Conservation (phyloP, 2,113 vertebrate species). For the Indicator indicator region DNA sequence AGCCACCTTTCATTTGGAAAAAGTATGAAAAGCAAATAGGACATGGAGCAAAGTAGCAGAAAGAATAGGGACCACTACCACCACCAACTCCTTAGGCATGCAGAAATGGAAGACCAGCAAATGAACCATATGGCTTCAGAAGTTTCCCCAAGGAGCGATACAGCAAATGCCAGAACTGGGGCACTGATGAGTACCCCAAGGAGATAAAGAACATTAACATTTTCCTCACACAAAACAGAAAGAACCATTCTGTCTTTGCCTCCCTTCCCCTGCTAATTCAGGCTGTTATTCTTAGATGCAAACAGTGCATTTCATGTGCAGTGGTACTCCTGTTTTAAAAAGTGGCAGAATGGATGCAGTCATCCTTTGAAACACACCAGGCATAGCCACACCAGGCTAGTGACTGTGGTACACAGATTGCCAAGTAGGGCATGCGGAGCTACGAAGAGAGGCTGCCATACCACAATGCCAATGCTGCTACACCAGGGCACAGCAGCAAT, state of each 20-base stretch:
- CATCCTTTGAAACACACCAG: rapidly evolving
- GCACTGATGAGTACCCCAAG: rapidly evolving
- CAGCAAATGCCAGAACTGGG: neutral
- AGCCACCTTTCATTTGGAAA: neutral
- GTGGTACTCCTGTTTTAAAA: neutral
- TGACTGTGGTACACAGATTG: rapidly evolving
- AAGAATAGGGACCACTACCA: neutral
- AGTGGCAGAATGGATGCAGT: neutral
- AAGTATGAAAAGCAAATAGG: neutral
- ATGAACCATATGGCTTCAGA: neutral
- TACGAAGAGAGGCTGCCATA: neutral
- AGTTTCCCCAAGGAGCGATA: neutral
- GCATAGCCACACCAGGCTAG: neutral
- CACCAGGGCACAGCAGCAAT: rapidly evolving
- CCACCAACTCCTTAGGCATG: neutral
- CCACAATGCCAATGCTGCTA: rapidly evolving
- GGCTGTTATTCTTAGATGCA: neutral
- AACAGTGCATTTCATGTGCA: neutral
- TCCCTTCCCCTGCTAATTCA: neutral
- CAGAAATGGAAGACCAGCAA: neutral
- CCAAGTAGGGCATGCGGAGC: rapidly evolving
- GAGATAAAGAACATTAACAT: neutral
- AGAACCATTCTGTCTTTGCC: neutral
- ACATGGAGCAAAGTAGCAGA: neutral
- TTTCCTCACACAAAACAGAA: neutral